Evolutionary conservation across 2,888 invertebrate species (phyloP), one percentile per base, ranked within the genome.

Genomic region (Acanthococcus lagerstroemiae): DNA sequence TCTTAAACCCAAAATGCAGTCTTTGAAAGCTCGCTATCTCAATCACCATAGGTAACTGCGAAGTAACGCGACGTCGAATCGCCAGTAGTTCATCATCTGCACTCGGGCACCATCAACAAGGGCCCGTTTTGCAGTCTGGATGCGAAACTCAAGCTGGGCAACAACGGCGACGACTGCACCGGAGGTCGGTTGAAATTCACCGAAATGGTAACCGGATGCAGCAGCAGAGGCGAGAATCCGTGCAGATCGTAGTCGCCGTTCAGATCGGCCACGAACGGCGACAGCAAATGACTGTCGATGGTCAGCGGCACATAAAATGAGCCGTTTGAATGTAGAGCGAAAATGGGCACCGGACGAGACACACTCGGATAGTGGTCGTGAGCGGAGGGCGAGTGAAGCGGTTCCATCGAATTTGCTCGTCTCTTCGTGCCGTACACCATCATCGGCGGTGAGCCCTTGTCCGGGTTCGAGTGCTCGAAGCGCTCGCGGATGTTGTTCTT

Each of bases 401-500:
- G 9, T 4, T 52, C 21, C 5, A 22, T 22, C 19, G 52, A 60
- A 19, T 50, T 27, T 9, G 48, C 6, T 27, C 19, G 25, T 26
- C 50, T 21, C 26, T 60, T 60, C 25, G 7, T 3, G 24, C 48
- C 19, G 26, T 27, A 48, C 7, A 25, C 48, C 25, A 52, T 37
- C 22, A 52, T 24, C 37, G 52, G 37, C 2, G 50, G 30, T 5
- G 52, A 60, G 19, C 60, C 24, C 12, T 57, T 65, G 25, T 54
- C 54, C 27, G 48, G 17, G 7, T 2, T 60, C 22, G 67, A 44
- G 55, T 70, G 72, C 52, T 74, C 75, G 71, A 95, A 95, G 67
- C 95, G 80, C 75, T 93, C 86, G 74, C 94, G 92, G 71, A 95
- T 95, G 74, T 88, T 90, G 73, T 90, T 94, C 78, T 95, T 95